Conservation (phyloP, 2,888 invertebrate genomes). For the Falcaria lacertinaria region DNA sequence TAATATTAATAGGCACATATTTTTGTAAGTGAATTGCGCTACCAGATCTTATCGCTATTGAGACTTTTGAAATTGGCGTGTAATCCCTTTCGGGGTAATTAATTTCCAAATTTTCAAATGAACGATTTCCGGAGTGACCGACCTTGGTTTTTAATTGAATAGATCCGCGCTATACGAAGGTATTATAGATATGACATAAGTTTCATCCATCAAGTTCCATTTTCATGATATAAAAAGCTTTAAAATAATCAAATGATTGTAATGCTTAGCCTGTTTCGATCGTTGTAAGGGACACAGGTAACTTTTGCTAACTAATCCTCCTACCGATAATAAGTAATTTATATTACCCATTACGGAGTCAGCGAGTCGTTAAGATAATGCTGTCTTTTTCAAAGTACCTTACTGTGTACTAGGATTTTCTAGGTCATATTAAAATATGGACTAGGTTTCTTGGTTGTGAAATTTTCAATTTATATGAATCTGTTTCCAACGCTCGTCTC, state of each 20-base stretch:
- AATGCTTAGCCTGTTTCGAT: no score
- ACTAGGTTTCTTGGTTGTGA: background rate
- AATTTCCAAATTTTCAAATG: conserved; percentile 35
- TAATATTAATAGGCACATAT: conserved; percentile 20
- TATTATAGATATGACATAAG: background rate
- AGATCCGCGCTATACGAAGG: conserved; percentile 6
- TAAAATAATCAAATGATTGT: no score
- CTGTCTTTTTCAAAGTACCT: conserved; percentile 9
- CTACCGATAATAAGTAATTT: conserved; percentile 61
- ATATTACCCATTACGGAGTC: conserved; percentile 61
- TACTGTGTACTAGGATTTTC: no score
- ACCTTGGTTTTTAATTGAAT: conserved; percentile 35
- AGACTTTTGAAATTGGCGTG: conserved; percentile 42
- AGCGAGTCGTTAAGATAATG: conserved; percentile 60
- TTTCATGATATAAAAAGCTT: background rate
- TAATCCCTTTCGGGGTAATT: conserved; percentile 43
- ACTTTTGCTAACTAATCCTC: conserved; percentile 42
- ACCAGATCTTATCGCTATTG: conserved; percentile 37
- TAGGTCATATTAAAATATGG: no score
- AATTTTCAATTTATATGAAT: background rate
- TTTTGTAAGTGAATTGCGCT: conserved; percentile 28
- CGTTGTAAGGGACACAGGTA: conserved; percentile 32
- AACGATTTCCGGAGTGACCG: conserved; percentile 23
- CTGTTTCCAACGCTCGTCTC: background rate
- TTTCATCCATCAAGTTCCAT: no score